These are phyloP conservation scores for Patella pellucida DNA, from an alignment of 2,888 invertebrate species.

Conservation along the genomic window DNA sequence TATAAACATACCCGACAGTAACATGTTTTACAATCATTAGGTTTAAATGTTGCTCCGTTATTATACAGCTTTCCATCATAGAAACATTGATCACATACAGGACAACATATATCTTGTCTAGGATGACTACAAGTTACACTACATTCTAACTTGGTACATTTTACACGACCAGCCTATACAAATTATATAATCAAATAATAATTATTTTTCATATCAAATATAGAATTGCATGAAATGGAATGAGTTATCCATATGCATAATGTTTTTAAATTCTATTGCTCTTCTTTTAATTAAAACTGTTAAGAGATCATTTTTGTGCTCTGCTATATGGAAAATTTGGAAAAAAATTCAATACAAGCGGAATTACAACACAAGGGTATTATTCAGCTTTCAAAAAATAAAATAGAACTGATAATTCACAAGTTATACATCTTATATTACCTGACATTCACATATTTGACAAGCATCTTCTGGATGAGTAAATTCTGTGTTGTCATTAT, in stretches of 20 bases:
- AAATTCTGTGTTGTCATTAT: constrained; percentile 45
- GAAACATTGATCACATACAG: constrained; percentile 48
- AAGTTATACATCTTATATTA: constrained; percentile 20
- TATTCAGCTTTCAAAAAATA: no score
- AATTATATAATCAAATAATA: background rate
- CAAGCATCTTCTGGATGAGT: constrained; percentile 46
- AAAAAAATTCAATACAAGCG: no score
- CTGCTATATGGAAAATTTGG: no score
- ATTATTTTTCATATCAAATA: no score
- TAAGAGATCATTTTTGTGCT: no score
- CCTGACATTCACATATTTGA: constrained; percentile 49
- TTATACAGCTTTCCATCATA: constrained; percentile 40
- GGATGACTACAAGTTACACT: constrained; percentile 48
- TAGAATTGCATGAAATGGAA: no score
- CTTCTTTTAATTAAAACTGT: no score
- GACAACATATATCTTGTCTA: constrained; percentile 47
- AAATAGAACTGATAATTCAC: no score
- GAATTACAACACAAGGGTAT: no score
- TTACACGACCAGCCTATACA: constrained; percentile 44
- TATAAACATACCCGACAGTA: constrained; percentile 40
- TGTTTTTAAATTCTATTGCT: no score
- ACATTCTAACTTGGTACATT: constrained; percentile 43
- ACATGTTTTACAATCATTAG: constrained; percentile 48
- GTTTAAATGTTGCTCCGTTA: constrained; percentile 41
- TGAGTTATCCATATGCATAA: no score